These are phyloP conservation scores for Drosophila siamana DNA, from an alignment of 2,888 invertebrate genomes.

Conservation along the genomic window DNA sequence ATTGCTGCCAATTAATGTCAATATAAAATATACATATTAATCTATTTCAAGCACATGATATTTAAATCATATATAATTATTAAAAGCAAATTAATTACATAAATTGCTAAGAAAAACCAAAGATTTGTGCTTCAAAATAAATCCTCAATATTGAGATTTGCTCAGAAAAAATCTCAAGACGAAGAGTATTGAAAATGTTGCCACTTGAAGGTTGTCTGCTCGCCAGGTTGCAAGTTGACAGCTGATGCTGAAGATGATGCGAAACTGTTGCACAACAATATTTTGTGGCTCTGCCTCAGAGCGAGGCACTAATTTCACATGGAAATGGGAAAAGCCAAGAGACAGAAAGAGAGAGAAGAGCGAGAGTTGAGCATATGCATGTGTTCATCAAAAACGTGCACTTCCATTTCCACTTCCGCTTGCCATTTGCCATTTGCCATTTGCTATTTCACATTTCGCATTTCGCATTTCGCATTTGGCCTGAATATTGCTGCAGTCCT, in stretches of 20 bases:
- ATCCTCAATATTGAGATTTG: too few species aligned
- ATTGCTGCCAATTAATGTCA: too few species aligned
- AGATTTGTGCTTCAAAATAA: too few species aligned
- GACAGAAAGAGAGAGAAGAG: background rate
- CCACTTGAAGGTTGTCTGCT: background rate
- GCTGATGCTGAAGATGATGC: slow-evolving; percentile 6
- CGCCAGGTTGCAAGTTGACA: background rate
- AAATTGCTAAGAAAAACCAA: too few species aligned
- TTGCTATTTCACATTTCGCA: background rate
- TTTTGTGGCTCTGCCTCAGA: background rate
- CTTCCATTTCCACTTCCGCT: slow-evolving; percentile 62
- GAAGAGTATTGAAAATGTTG: too few species aligned
- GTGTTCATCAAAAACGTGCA: slow-evolving; percentile 56
- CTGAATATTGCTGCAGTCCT: slow-evolving; percentile 41
- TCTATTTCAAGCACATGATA: too few species aligned
- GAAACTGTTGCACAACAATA: slow-evolving; percentile 14
- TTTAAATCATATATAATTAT: too few species aligned
- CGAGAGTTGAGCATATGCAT: slow-evolving; percentile 42
- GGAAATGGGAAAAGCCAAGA: slow-evolving; percentile 18
- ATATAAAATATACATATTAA: too few species aligned
- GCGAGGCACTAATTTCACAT: slow-evolving; percentile 15
- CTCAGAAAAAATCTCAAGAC: too few species aligned
- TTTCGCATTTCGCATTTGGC: slow-evolving; percentile 28
- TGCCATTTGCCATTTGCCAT: slow-evolving; percentile 18
- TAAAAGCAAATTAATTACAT: too few species aligned